Percentiles rank a stretch among this genome's conserved stretches.
These are phyloP conservation scores for Euwallacea fornicatus DNA, from an alignment of 1,140 invertebrate genomes.

Conservation along the genomic window DNA sequence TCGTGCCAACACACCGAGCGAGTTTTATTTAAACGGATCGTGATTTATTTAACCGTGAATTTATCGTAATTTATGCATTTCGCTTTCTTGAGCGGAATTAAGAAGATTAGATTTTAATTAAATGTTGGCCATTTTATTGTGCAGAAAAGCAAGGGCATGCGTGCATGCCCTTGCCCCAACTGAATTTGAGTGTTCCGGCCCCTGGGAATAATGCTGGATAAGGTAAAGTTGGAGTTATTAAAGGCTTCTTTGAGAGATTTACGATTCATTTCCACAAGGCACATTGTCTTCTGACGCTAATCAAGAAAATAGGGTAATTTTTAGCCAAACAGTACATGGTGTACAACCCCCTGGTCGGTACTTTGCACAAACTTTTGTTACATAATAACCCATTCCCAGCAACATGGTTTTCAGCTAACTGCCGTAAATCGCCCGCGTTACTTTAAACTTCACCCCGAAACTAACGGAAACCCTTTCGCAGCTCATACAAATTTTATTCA, in stretches of 20 bases:
- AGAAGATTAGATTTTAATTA: not conserved
- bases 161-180: no score
- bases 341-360: not conserved
- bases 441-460: constrained; percentile 11
- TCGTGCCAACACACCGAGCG: constrained; percentile 8
- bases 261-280: no score
- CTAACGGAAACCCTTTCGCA: constrained; percentile 11
- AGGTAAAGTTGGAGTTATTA: no score
- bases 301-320: not conserved
- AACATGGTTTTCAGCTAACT: constrained; percentile 11
- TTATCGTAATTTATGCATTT: constrained; percentile 5
- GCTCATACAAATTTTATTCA: constrained; percentile 17
- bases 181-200: no score
- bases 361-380: constrained; percentile 1
- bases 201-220: no score
- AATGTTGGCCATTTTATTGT: not conserved
- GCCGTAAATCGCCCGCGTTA: constrained; percentile 14
- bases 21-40: constrained; percentile 6
- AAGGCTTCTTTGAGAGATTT: no score
- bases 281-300: no score
- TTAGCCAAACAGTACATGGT: not conserved
- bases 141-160: not conserved
- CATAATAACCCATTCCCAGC: not conserved
- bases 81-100: constrained; percentile 2
- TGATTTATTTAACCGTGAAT: constrained; percentile 5